A percentile compares a stretch with the other conserved stretches of the same genome.
phyloP scores from a whole-genome alignment of 2,797 vertebrate species.

The Tinamus major region DNA sequence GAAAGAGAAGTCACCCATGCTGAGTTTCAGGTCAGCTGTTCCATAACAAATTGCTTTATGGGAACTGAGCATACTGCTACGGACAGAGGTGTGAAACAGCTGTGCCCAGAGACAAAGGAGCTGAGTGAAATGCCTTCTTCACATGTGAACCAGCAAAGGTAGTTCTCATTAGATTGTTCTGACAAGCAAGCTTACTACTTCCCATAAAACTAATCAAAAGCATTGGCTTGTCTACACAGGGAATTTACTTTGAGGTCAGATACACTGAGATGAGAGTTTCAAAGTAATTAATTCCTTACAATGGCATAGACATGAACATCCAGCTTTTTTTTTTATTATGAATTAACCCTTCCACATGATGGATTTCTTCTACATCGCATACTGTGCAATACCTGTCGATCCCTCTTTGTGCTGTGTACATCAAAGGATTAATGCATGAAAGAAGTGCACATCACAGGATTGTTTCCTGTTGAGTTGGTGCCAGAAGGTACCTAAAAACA shows the following conservation, averaged over 20 bases:
- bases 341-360: neutral
- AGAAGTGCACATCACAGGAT: accelerated
- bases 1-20: neutral
- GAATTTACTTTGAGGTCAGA: neutral
- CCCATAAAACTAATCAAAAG: neutral
- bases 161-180: neutral
- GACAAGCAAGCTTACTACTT: neutral
- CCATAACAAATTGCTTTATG: neutral
- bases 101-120: neutral
- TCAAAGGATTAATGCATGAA: neutral
- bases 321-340: neutral
- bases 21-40: constrained; percentile 23
- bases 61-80: neutral
- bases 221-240: neutral
- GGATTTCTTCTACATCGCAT: neutral
- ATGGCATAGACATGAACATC: neutral
- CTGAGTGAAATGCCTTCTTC: neutral
- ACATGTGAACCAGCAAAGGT: neutral
- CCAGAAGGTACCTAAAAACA: neutral
- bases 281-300: neutral
- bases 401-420: neutral
- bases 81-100: neutral
- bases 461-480: accelerated
- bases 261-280: neutral
- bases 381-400: neutral